A percentile compares a stretch with the other conserved stretches of the same genome.
These are phyloP conservation scores for Eurystomus gularis DNA, from an alignment of 2,113 vertebrate species.

Conservation along the genomic window DNA sequence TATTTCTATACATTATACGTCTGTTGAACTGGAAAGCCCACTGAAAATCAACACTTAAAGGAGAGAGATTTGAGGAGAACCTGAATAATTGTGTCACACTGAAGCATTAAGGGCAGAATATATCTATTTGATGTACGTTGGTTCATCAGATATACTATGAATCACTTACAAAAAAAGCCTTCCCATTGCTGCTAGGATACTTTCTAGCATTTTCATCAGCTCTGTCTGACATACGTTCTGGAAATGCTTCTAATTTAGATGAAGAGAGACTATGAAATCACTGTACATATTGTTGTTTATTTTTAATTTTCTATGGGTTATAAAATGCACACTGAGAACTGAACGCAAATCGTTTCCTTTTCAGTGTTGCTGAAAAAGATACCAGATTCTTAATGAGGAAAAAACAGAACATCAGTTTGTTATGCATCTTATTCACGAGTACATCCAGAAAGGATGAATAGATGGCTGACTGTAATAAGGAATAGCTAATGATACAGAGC, in stretches of 20 bases:
- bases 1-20: background rate
- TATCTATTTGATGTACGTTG: background rate
- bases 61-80: background rate
- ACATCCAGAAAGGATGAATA: constrained; percentile 67
- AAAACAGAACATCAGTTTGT: constrained; percentile 47
- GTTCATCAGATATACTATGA: background rate
- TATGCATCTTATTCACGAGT: constrained; percentile 61
- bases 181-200: background rate
- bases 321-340: background rate
- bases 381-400: constrained; percentile 52
- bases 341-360: constrained; percentile 22
- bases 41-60: background rate
- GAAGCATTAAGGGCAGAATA: background rate
- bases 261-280: constrained; percentile 23
- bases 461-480: constrained; percentile 66
- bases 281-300: constrained; percentile 36
- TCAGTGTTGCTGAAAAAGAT: constrained; percentile 48
- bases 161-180: background rate
- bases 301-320: constrained; percentile 50
- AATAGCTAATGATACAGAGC: constrained; percentile 58
- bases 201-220: background rate
- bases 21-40: background rate
- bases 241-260: constrained; percentile 24
- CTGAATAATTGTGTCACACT: background rate
- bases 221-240: background rate